Percentiles rank a stretch among this genome's conserved stretches.
Conservation (phyloP, 1,140 invertebrate genomes). For the Oedothorax gibbosus region DNA sequence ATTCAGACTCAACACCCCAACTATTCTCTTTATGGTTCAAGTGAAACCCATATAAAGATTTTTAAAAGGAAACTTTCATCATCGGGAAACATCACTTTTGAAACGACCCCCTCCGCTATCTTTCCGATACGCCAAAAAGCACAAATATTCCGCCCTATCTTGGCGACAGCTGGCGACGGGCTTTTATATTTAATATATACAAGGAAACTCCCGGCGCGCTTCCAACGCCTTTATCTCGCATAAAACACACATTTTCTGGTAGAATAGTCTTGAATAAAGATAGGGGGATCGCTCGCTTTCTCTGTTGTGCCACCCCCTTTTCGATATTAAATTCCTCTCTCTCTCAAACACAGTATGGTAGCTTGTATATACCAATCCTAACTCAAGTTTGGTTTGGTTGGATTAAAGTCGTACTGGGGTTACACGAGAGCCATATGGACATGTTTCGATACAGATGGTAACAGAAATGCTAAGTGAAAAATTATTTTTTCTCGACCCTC, state of each 20-base stretch:
- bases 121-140: background rate
- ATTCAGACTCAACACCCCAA: too few species aligned
- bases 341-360: background rate
- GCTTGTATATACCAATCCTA: too few species aligned
- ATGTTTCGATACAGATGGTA: too few species aligned
- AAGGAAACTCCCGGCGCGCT: background rate
- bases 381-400: too few species aligned
- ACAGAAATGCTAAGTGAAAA: too few species aligned
- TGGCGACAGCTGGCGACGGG: constrained; percentile 12
- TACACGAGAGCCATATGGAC: too few species aligned
- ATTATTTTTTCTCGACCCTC: too few species aligned
- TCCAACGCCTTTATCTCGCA: constrained; percentile 23
- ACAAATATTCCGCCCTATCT: constrained; percentile 29
- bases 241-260: constrained; percentile 38
- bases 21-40: too few species aligned
- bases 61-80: too few species aligned
- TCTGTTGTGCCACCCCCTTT: background rate
- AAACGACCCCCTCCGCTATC: background rate
- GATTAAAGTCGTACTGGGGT: too few species aligned
- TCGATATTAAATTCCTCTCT: constrained; percentile 20
- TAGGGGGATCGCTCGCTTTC: background rate
- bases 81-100: background rate
- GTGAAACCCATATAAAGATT: too few species aligned
- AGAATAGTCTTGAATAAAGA: constrained; percentile 24
- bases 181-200: constrained; percentile 39